Conservation (phyloP, 2,797 vertebrate species). For the Sebastes itinus region DNA sequence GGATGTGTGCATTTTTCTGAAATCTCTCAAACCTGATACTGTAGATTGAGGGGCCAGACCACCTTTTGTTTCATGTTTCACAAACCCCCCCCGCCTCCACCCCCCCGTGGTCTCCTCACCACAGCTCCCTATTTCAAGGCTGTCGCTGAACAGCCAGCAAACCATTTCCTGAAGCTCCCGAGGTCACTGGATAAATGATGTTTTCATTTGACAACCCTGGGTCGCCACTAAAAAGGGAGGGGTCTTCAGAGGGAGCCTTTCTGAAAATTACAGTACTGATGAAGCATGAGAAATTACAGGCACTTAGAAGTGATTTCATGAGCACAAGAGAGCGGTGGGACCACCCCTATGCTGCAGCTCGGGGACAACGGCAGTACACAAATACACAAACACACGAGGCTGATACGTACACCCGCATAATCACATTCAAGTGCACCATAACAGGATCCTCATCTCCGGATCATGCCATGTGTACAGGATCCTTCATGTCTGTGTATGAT, state of each 20-base stretch:
- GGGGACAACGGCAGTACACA: constrained; percentile 48
- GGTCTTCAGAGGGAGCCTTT: constrained; percentile 70
- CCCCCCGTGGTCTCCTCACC: constrained; percentile 59
- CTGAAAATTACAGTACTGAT: constrained; percentile 80
- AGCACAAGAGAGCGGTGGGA: constrained; percentile 60
- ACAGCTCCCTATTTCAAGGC: constrained; percentile 77
- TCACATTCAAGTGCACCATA: constrained; percentile 2
- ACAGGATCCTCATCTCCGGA: constrained; percentile 17
- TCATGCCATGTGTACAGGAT: neutral
- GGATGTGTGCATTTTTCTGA: constrained; percentile 76
- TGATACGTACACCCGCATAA: neutral
- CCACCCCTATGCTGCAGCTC: constrained; percentile 65
- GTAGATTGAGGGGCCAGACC: constrained; percentile 75
- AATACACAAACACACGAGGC: constrained; percentile 45
- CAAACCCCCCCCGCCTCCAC: constrained; percentile 17
- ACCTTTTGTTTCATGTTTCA: constrained; percentile 83
- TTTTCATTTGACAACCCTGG: constrained; percentile 78
- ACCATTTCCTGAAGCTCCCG: constrained; percentile 79
- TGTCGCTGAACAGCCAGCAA: constrained; percentile 74
- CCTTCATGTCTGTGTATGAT: constrained; percentile 10
- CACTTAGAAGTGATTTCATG: constrained; percentile 78
- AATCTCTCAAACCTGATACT: constrained; percentile 80
- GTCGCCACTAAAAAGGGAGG: constrained; percentile 62
- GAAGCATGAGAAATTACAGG: constrained; percentile 82
- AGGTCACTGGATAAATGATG: constrained; percentile 80